These are phyloP conservation scores for Pteromalus puparum DNA, from an alignment of 1,140 invertebrate genomes.

Conservation along the genomic window DNA sequence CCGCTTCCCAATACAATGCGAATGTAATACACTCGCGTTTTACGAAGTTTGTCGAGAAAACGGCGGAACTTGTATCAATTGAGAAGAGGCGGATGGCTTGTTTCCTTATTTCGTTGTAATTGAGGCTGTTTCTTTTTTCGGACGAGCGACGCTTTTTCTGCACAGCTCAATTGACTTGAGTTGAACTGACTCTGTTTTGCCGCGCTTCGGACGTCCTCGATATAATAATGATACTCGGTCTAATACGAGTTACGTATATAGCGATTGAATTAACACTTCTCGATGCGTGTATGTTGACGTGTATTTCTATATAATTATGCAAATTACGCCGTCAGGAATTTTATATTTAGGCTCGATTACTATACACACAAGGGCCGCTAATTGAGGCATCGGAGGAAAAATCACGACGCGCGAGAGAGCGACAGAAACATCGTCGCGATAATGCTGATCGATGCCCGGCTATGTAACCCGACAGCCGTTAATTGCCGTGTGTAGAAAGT, in stretches of 20 bases:
- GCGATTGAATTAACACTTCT: constrained; percentile 14
- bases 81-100: neutral
- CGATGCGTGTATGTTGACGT: neutral
- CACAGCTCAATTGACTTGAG: constrained; percentile 19
- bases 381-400: neutral
- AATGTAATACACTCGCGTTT: neutral
- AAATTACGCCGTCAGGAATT: neutral
- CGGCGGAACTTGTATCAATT: constrained; percentile 8
- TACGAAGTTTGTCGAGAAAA: neutral
- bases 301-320: neutral
- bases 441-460: constrained; percentile 13
- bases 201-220: neutral
- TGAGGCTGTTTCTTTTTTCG: neutral
- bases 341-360: too few species aligned
- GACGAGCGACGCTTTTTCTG: neutral
- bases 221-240: neutral
- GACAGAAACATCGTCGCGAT: constrained; percentile 7
- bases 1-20: constrained; percentile 18
- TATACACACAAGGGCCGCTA: neutral
- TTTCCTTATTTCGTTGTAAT: constrained; percentile 37
- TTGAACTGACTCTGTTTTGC: constrained; percentile 3
- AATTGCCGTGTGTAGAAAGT: constrained; percentile 66
- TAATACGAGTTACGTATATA: neutral
- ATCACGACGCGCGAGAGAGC: neutral
- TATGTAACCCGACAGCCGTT: constrained; percentile 21